These are phyloP conservation scores for Zalophus californianus DNA, from an alignment of 2,797 vertebrate species.

Conservation along the genomic window DNA sequence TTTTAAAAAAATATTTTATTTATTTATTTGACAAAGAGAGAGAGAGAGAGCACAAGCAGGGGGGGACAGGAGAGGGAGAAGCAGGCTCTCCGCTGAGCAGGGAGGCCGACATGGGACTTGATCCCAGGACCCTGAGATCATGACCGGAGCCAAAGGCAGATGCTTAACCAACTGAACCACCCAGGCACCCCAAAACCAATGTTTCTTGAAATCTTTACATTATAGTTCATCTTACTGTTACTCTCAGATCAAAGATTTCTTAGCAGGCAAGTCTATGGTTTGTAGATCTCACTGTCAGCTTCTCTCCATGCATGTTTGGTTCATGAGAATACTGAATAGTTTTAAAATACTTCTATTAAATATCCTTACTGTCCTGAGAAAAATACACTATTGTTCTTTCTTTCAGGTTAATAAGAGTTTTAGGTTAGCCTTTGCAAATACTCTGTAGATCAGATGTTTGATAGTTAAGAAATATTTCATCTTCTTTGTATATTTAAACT, in stretches of 20 bases:
- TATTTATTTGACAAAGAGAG: too few relatives aligned
- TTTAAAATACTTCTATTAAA: constrained; percentile 3
- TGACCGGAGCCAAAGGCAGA: too few relatives aligned
- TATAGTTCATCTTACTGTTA: background rate
- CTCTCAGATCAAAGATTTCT: background rate
- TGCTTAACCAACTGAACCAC: too few relatives aligned
- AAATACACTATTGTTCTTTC: background rate
- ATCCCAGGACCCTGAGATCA: too few relatives aligned
- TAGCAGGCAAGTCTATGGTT: background rate
- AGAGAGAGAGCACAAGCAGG: too few relatives aligned
- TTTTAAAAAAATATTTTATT: too few relatives aligned
- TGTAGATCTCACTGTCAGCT: background rate
- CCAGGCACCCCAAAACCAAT: background rate
- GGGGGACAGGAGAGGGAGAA: too few relatives aligned
- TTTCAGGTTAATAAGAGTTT: background rate
- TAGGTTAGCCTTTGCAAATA: background rate
- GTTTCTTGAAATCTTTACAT: background rate
- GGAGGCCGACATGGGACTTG: too few relatives aligned
- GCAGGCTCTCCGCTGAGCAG: too few relatives aligned
- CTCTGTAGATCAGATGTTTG: background rate
- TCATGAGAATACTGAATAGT: background rate
- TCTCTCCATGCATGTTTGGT: background rate
- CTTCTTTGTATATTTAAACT: background rate
- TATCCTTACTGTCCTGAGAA: background rate
- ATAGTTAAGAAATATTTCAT: background rate